Percentiles rank a stretch among this genome's conserved stretches.
Evolutionary conservation across 2,797 vertebrate genomes (phyloP).

Genomic region (Rallus crepitans): DNA sequence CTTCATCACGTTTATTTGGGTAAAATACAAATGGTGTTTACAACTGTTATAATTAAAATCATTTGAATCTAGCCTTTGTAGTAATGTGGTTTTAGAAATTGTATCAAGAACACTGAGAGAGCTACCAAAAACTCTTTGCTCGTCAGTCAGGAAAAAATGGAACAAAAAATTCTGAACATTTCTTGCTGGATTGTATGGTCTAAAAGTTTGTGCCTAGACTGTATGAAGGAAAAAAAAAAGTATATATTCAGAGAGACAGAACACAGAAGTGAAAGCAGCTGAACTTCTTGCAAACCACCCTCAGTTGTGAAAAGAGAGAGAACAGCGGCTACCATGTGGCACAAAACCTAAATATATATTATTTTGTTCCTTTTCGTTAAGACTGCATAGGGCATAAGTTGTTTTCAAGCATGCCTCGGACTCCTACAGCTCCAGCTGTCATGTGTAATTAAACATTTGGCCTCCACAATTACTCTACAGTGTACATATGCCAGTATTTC

Average conservation of each 20-base stretch:
- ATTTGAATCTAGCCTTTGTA: background rate
- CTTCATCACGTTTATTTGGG: background rate
- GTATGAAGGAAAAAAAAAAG: background rate
- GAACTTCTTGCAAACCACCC: conserved; percentile 63
- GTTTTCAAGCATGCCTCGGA: conserved; percentile 85
- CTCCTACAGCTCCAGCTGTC: conserved; percentile 95
- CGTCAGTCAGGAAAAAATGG: background rate
- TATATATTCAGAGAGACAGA: conserved; percentile 52
- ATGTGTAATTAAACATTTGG: conserved; percentile 99
- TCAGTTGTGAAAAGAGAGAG: conserved; percentile 67
- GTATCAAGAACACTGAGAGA: background rate
- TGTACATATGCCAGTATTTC: conserved; percentile 92
- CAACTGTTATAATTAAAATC: background rate
- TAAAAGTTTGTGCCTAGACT: conserved; percentile 52
- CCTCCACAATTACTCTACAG: conserved; percentile 96
- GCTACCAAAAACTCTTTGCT: background rate
- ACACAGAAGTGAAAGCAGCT: conserved; percentile 63
- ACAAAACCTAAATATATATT: conserved; percentile 75
- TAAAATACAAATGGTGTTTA: background rate
- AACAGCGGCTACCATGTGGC: conserved; percentile 71
- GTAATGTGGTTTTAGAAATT: background rate
- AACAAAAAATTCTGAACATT: background rate
- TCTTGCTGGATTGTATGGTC: background rate
- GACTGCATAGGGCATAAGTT: conserved; percentile 82
- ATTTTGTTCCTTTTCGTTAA: conserved; percentile 81